Evolutionary conservation across 2,113 vertebrate species (phyloP), one percentile per base, ranked within the genome.

Genomic region (Rhinolophus sinicus): DNA sequence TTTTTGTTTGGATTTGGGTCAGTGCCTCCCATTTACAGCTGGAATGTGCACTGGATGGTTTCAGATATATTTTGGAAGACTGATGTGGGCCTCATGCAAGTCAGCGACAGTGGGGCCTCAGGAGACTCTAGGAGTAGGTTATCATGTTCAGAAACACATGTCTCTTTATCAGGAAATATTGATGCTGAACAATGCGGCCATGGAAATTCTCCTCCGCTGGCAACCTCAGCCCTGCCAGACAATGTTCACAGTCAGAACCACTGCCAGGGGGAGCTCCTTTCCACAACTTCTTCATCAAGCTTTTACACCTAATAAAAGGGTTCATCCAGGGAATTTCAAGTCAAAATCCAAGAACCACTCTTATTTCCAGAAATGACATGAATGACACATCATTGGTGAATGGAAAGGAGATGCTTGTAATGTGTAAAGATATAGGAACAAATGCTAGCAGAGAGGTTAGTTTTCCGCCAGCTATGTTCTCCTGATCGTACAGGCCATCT

Each of bases 1-100:
- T 86, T 97, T 97, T 88, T 93, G 77, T 78, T 95, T 97, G 73
- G 92, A 70, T 21, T 28, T 96, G 73, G 94, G 60, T 95, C 93
- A 96, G 65, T 82, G 85, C 88, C 91, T 95, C 30, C 90, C 58
- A 50, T 96, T 90, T 94, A 78, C 26, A 91, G 58, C 67, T 90
- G 77, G 95, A 91, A 91, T 95, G 81, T 62, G 30, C 54, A 19
- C 88, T 78, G 62, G 40, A 95, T 90, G 70, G 60, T 95, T 96
- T 97, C 88, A 95, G 60, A 96, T 58, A 56, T 87, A 44, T 58
- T 91, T 96, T 90, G 73, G 56, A 96, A 96, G 88, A 78, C 14
- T 44, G 67, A 64, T 91, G n/a, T 1, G 38, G 56, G 44, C 52
- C 70, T 67, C 40, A 21, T 70, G 76, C 58, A 47, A 82, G 40